Evolutionary conservation across 2,888 invertebrate genomes (phyloP).

Genomic region (Corbicula japonica): DNA sequence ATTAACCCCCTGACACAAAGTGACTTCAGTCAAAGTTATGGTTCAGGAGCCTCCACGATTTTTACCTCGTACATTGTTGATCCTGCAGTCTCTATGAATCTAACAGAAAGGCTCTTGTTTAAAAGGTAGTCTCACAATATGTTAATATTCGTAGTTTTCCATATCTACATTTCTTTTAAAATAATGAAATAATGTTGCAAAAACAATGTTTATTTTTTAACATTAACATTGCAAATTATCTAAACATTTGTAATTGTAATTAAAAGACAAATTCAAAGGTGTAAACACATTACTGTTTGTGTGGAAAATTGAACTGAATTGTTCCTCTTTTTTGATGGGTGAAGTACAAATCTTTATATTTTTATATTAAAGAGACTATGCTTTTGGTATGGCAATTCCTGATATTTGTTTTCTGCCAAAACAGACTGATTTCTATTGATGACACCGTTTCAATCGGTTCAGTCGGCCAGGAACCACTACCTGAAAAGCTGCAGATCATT

Average conservation of each 20-base stretch:
- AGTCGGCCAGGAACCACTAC: slow-evolving; percentile 39
- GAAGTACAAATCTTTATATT: background rate
- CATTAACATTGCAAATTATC: background rate
- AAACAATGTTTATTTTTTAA: background rate
- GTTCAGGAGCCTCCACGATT: slow-evolving; percentile 68
- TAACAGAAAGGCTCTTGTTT: slow-evolving; percentile 63
- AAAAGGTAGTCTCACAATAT: slow-evolving; percentile 54
- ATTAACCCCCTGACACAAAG: slow-evolving; percentile 51
- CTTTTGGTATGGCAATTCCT: too few relatives aligned
- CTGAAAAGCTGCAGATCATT: slow-evolving; percentile 21
- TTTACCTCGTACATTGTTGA: slow-evolving; percentile 73
- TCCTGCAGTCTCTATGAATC: slow-evolving; percentile 63
- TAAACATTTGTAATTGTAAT: background rate
- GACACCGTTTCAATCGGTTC: slow-evolving; percentile 26
- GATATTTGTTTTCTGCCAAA: too few relatives aligned
- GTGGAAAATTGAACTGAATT: background rate
- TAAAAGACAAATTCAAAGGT: background rate
- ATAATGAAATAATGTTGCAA: background rate
- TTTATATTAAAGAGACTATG: background rate
- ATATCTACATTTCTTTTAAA: background rate
- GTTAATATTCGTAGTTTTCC: background rate
- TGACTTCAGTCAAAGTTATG: slow-evolving; percentile 61
- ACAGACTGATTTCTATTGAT: slow-evolving; percentile 12
- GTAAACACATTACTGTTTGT: background rate
- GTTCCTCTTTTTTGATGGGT: background rate